Conservation (phyloP, 2,113 vertebrate genomes). For the Petrocephalus zakoni region DNA sequence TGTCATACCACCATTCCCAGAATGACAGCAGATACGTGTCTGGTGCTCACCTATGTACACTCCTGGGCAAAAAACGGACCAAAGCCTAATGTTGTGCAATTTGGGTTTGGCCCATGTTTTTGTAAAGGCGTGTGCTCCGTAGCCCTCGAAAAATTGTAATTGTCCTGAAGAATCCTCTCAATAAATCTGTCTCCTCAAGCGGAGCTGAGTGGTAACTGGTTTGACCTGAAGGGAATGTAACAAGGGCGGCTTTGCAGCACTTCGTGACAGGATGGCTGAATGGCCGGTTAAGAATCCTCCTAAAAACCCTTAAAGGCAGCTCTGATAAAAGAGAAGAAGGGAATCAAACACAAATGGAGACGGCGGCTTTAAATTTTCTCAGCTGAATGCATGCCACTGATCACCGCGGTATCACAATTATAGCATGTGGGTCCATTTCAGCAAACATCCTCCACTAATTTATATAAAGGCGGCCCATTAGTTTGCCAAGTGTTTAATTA, state of each 20-base stretch:
- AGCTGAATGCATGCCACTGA: background rate
- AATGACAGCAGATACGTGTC: background rate
- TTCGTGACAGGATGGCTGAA: background rate
- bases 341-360: background rate
- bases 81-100: background rate
- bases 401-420: background rate
- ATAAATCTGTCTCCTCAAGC: background rate
- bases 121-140: background rate
- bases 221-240: background rate
- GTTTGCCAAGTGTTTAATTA: conserved; percentile 38
- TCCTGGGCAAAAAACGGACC: background rate
- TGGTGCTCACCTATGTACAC: background rate
- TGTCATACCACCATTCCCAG: background rate
- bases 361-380: too few species aligned
- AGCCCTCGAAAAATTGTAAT: background rate
- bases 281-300: background rate
- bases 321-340: background rate
- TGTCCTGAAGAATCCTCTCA: background rate
- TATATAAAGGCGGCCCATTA: background rate
- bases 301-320: background rate
- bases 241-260: background rate
- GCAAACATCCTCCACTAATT: background rate
- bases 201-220: background rate
- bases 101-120: background rate
- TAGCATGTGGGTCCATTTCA: background rate